Evolutionary conservation across 1,140 invertebrate species (phyloP).

Genomic region (Drosophila elegans): DNA sequence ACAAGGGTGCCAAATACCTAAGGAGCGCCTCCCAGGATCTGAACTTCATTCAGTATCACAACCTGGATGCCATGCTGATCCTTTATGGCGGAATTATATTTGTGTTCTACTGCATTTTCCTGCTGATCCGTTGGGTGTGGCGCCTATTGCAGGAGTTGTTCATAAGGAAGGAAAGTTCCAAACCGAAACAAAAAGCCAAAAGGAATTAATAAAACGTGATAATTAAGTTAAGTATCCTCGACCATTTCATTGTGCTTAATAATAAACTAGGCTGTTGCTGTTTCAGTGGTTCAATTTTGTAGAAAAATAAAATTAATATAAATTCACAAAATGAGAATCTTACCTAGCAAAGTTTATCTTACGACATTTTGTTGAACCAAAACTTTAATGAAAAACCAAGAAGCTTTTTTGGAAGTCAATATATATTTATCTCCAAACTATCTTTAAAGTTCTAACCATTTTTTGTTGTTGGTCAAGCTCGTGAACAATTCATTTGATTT

Average conservation of each 20-base stretch:
- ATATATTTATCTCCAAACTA: not conserved
- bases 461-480: slow-evolving; percentile 17
- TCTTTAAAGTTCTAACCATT: not conserved
- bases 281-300: not conserved
- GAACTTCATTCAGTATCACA: slow-evolving; percentile 86
- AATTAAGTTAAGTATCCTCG: not conserved
- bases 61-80: slow-evolving; percentile 85
- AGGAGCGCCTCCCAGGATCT: slow-evolving; percentile 85
- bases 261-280: not conserved
- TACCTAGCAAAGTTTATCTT: no score
- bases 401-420: not conserved
- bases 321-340: not conserved
- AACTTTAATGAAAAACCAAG: not conserved
- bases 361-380: no score
- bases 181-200: slow-evolving; percentile 17
- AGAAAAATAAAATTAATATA: no score
- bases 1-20: slow-evolving; percentile 86
- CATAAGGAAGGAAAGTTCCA: not conserved
- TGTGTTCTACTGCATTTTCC: slow-evolving; percentile 34
- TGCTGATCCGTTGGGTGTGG: slow-evolving; percentile 44
- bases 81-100: slow-evolving; percentile 69
- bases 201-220: slow-evolving; percentile 12
- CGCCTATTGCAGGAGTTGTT: slow-evolving; percentile 48
- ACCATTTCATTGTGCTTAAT: not conserved
- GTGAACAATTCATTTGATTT: slow-evolving; percentile 61